These are phyloP conservation scores for Eremobia ochroleuca DNA, from an alignment of 2,888 invertebrate genomes.

Conservation along the genomic window DNA sequence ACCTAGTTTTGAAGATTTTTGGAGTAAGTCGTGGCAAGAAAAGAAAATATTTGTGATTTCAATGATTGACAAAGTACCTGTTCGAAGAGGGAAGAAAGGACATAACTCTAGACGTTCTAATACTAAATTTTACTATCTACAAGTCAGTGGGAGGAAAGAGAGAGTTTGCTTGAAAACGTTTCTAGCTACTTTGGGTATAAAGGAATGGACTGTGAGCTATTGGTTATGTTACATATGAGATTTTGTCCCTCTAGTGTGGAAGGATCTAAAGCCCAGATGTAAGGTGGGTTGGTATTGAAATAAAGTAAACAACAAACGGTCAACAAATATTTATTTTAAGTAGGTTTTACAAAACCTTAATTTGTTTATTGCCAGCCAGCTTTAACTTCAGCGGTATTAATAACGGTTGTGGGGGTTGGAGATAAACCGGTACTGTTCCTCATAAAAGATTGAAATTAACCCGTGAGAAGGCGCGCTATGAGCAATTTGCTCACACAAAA, in stretches of 20 bases:
- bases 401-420: too few species aligned
- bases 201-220: conserved; percentile 66
- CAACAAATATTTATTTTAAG: too few species aligned
- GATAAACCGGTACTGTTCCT: too few species aligned
- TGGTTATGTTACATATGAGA: conserved; percentile 36
- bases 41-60: conserved; percentile 33
- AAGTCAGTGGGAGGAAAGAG: conserved; percentile 47
- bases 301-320: too few species aligned
- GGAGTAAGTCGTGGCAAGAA: conserved; percentile 23
- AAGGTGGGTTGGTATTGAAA: too few species aligned
- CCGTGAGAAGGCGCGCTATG: too few species aligned
- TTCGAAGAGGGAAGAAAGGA: conserved; percentile 19
- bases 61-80: conserved; percentile 25
- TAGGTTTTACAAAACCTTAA: too few species aligned
- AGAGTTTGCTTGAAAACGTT: conserved; percentile 64
- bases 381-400: too few species aligned
- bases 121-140: conserved; percentile 35
- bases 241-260: conserved; percentile 11
- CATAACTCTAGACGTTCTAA: conserved; percentile 10
- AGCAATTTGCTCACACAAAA: too few species aligned
- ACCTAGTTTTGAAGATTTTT: conserved; percentile 52
- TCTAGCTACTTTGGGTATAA: conserved; percentile 58
- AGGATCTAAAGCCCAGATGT: too few species aligned
- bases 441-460: too few species aligned
- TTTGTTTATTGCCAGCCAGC: too few species aligned